Conservation (phyloP, 1,140 invertebrate genomes). For the Steinernema feltiae region DNA sequence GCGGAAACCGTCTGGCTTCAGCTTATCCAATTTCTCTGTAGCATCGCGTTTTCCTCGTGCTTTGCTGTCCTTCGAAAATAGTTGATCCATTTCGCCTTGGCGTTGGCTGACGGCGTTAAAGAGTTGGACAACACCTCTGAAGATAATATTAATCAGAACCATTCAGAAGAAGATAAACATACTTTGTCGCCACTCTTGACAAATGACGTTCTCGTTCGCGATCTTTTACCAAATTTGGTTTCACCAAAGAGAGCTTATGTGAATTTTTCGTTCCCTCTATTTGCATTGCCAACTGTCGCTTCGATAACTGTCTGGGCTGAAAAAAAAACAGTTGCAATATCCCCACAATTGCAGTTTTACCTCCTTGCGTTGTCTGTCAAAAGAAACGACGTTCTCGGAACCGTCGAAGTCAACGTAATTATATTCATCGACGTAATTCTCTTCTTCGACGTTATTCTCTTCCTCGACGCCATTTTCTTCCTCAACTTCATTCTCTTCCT, state of each 20-base stretch:
- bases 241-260: background rate
- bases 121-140: background rate
- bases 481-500: background rate
- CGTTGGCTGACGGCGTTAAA: conserved; percentile 2
- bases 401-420: no score
- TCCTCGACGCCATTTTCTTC: background rate
- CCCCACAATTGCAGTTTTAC: no score
- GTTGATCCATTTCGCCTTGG: conserved; percentile 4
- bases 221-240: background rate
- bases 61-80: background rate
- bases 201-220: background rate
- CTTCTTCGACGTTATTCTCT: background rate
- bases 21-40: background rate
- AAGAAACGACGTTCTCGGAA: background rate
- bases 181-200: background rate
- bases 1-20: background rate
- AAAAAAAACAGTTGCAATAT: no score
- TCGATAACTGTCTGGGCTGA: background rate
- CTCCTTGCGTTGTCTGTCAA: background rate
- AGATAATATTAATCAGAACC: background rate
- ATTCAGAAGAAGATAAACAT: background rate
- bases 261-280: background rate
- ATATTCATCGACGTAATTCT: no score
- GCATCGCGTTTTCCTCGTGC: background rate
- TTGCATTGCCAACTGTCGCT: background rate